phyloP scores from a whole-genome alignment of 2,113 vertebrate species.

The Rhabdornis inornatus region DNA sequence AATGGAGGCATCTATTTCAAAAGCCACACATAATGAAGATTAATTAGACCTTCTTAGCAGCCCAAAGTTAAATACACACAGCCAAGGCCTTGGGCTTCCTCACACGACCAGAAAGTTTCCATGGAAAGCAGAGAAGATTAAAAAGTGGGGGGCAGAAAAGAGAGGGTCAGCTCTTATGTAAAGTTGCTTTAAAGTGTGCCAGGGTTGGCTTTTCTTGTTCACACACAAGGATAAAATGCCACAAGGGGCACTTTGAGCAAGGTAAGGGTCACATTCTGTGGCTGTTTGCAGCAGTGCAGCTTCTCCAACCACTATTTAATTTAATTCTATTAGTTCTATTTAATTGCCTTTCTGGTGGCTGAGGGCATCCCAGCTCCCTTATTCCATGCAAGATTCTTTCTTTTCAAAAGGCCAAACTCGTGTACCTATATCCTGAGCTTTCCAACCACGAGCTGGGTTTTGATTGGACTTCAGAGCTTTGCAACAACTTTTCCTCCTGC shows the following conservation, averaged over 20 bases:
- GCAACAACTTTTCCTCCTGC: not conserved
- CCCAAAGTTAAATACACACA: conserved; percentile 42
- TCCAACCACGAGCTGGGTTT: not conserved
- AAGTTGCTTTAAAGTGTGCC: not conserved
- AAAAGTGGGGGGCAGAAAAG: not conserved
- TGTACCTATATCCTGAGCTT: accelerated
- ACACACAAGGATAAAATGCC: not conserved
- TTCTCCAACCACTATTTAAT: not conserved
- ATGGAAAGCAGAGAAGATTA: not conserved
- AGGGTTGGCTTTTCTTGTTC: not conserved
- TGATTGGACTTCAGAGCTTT: not conserved
- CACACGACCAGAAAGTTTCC: not conserved
- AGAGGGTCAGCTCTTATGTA: not conserved
- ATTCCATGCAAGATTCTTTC: not conserved
- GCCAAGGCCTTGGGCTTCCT: conserved; percentile 22
- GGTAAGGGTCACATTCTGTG: not conserved
- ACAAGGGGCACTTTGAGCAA: not conserved
- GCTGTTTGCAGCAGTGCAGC: not conserved
- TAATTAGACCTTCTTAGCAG: conserved; percentile 52
- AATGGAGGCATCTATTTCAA: conserved; percentile 52
- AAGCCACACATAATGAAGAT: conserved; percentile 64
- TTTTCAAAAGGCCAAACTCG: not conserved
- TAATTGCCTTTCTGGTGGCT: not conserved
- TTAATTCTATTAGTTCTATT: too few relatives aligned
- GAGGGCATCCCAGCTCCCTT: conserved; percentile 4